Percentiles rank a stretch among this genome's conserved stretches.
phyloP scores from a whole-genome alignment of 2,797 vertebrate species.

The Hipposideros larvatus region DNA sequence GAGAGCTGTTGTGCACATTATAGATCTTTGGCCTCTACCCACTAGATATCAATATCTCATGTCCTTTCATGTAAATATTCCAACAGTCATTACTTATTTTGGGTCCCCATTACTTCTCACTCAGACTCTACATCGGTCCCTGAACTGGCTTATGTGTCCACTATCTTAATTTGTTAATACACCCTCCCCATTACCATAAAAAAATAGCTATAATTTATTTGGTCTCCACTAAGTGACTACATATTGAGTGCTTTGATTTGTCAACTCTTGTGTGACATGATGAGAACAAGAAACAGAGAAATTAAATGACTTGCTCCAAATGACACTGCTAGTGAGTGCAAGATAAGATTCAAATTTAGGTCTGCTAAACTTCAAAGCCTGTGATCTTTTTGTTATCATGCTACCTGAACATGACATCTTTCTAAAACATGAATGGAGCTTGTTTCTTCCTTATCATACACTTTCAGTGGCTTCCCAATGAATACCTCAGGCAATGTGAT shows the following conservation, averaged over 20 bases:
- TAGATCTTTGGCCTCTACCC: neutral
- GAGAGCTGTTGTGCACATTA: no score
- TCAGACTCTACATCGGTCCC: neutral
- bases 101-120: neutral
- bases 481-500: neutral
- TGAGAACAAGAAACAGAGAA: neutral
- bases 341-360: constrained; percentile 1
- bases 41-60: neutral
- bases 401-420: neutral
- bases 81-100: constrained; percentile 3
- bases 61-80: neutral
- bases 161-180: neutral
- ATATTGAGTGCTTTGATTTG: neutral
- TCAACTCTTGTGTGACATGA: neutral
- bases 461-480: neutral
- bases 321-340: neutral
- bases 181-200: neutral
- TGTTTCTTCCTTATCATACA: neutral
- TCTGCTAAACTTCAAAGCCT: neutral
- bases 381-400: neutral
- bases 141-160: neutral
- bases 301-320: neutral
- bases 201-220: neutral
- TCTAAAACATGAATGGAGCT: neutral
- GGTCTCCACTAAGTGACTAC: neutral